phyloP scores from a whole-genome alignment of 1,140 invertebrate species.

The Brachystomella parvula region DNA sequence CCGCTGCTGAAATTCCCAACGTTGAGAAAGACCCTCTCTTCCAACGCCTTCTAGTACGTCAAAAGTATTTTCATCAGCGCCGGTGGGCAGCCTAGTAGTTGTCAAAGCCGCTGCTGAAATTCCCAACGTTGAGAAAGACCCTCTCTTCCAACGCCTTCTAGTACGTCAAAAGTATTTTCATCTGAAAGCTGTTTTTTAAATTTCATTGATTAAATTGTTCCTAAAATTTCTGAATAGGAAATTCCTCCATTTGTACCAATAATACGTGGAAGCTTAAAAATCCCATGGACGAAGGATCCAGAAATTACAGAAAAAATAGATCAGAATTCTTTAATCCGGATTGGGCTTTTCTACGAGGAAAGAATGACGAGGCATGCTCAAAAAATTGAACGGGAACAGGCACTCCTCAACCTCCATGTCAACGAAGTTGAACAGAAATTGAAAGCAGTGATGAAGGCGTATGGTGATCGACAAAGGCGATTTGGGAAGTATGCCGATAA shows the following conservation, averaged over 20 bases:
- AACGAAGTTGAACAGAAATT: conserved; percentile 70
- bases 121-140: conserved; percentile 61
- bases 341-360: conserved; percentile 64
- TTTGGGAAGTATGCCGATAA: conserved; percentile 77
- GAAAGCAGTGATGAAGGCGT: conserved; percentile 55
- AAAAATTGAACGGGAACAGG: conserved; percentile 63
- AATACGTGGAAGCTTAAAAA: conserved; percentile 75
- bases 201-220: neutral
- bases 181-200: neutral
- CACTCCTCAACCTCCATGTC: conserved; percentile 58
- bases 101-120: conserved; percentile 63
- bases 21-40: conserved; percentile 73
- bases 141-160: conserved; percentile 66
- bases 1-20: conserved; percentile 52
- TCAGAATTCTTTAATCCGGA: conserved; percentile 51
- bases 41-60: conserved; percentile 60
- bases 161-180: too few relatives aligned
- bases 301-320: conserved; percentile 77
- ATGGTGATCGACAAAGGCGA: conserved; percentile 71
- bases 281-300: conserved; percentile 74
- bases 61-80: neutral
- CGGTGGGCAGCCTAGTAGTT: conserved; percentile 63
- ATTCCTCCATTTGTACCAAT: conserved; percentile 90
- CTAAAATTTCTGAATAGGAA: conserved; percentile 44
- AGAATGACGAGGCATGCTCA: conserved; percentile 63